Evolutionary conservation across 2,113 vertebrate species (phyloP).

Genomic region (mouse (Mus musculus)): DNA sequence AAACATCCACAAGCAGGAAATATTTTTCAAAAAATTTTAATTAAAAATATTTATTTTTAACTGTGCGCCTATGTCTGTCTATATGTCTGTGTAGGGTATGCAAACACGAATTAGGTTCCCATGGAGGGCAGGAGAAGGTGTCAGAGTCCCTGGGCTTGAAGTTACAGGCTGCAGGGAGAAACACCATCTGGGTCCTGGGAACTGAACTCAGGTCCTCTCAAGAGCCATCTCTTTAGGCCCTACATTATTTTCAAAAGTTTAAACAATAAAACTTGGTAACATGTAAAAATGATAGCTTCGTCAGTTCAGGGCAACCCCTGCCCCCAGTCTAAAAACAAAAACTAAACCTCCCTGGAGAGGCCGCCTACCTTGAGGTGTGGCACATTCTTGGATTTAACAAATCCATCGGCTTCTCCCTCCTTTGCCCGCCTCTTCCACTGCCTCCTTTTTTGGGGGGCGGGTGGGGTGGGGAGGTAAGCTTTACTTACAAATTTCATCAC

Average conservation of each 20-base stretch:
- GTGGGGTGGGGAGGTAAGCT: background rate
- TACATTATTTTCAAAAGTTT: background rate
- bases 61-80: background rate
- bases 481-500: background rate
- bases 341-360: too few species aligned
- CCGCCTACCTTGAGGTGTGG: background rate
- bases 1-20: background rate
- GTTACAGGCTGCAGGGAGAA: background rate
- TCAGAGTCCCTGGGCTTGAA: background rate
- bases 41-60: background rate
- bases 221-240: background rate
- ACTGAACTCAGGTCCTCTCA: background rate
- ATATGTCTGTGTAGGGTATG: background rate
- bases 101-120: background rate
- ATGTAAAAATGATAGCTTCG: background rate
- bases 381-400: background rate
- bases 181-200: background rate
- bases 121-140: background rate
- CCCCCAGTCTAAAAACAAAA: background rate
- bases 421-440: background rate
- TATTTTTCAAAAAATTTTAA: background rate
- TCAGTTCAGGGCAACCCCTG: background rate
- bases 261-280: background rate
- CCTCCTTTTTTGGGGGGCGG: too few species aligned
- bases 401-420: background rate